A percentile compares a stretch with the other conserved stretches of the same genome.
These are phyloP conservation scores for Irena cyanogastra DNA, from an alignment of 2,113 vertebrate genomes.

Conservation along the genomic window DNA sequence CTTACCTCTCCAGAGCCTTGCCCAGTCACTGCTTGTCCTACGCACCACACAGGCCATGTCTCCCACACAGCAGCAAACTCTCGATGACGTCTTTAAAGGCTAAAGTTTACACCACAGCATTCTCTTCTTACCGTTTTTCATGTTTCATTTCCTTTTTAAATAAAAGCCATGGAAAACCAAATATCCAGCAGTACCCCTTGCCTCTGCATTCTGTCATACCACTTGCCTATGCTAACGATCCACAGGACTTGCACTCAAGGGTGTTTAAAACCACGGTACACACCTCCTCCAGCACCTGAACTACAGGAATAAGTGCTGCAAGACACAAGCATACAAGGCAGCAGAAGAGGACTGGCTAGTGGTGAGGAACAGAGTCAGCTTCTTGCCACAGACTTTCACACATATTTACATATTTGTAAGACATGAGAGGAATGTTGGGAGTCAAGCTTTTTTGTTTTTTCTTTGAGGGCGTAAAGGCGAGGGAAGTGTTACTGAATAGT, in stretches of 20 bases:
- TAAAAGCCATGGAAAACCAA: neutral
- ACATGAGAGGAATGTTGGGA: conserved; percentile 17
- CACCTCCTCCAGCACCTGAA: neutral
- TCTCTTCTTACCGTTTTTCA: neutral
- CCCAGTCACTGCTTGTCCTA: neutral
- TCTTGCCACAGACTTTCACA: neutral
- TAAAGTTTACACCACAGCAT: neutral
- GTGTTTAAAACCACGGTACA: neutral
- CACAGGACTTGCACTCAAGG: neutral
- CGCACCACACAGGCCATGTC: neutral
- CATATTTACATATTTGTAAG: neutral
- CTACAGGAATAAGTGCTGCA: neutral
- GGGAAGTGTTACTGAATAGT: neutral
- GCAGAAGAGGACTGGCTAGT: neutral
- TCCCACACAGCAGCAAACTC: neutral
- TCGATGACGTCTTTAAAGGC: rapidly evolving
- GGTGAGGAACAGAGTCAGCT: neutral
- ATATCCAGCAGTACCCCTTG: neutral
- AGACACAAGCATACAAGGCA: neutral
- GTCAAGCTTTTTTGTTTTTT: neutral
- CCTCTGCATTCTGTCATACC: neutral
- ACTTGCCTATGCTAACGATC: neutral
- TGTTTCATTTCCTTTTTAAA: neutral
- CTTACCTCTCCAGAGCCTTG: neutral
- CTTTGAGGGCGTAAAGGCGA: neutral